Base-by-base conservation (phyloP, 2,888 invertebrate genomes). In the Melieria picta region DNA sequence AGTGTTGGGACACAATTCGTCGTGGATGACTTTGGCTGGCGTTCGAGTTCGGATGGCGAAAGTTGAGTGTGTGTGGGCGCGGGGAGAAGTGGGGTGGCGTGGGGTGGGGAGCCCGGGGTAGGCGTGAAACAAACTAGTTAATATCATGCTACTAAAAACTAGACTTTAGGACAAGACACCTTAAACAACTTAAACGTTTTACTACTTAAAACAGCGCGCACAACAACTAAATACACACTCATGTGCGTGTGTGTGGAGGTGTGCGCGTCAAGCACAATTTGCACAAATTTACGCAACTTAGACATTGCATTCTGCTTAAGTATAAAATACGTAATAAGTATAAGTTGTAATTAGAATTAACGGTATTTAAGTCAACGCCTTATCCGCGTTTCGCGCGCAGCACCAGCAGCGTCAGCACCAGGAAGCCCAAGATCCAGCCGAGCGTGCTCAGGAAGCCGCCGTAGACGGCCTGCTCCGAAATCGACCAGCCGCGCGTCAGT, bases 361-460 rank as follows among this genome's bases (percentile, higher is more conserved):
- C 30, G 30, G 30, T 30, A 30, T 30, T 30, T 30, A 50, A n/a
- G 10, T 1, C 11, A 6, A 13, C 5, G 5, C 47, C 45, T 89
- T 91, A 94, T 83, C 93, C 93, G 82, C 93, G 90, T 86, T 95
- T 95, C 83, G 94, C 90, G 88, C 91, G 93, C 78, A 95, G 89
- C 78, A 94, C 94, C 72, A 93, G 87, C 84, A 95, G 87, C 80
- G 94, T 94, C 80, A 95, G 91, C 76, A 92, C 90, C 82, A 95
- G 89, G 87, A 95, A 95, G 45, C 94, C 87, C 4, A 91, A 90
- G 81, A 96, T 95, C 97, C 97, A 97, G 57, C 90, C 89, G 63
- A 95, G 88, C 3, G 96, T 95, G 52, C 96, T 91, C 1, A 97
- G 89, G 86, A 94, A 97, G 16, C 97, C 97, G 84, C 92, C 91